Base-by-base conservation (phyloP, 2,888 invertebrate species). In the Quadroppia sp. region DNA sequence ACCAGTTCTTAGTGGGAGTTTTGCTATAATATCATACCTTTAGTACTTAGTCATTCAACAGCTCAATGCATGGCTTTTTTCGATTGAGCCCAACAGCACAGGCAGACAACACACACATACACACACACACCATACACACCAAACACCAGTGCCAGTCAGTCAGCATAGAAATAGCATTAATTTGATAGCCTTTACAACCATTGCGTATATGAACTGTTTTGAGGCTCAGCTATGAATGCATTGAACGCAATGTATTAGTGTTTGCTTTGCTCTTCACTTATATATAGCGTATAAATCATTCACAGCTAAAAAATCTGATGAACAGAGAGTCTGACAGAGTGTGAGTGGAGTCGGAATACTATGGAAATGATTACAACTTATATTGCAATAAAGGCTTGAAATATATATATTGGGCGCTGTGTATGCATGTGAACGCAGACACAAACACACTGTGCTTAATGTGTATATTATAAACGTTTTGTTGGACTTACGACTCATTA, bases 401-500 rank as follows among this genome's bases (percentile, higher is more conserved):
- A 53, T 53, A 23, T 15, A 11, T 36, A n/a, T n/a, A n/a, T n/a
- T n/a, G 6, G 36, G 36, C 36, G 36, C 36, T 36, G 6, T 36
- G 36, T 36, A 7, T 4, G 9, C 6, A 36, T 4, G 36, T 36
- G 4, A n/a, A n/a, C n/a, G n/a, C n/a, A n/a, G n/a, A n/a, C n/a
- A n/a, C n/a, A n/a, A n/a, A 9, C 9, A 36, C 9, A 45, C 6
- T 45, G 15, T 45, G 45, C 17, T 15, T 23, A 53, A 7, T 13
- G 23, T 15, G 20, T 3, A 23, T 25, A 53, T 15, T 53, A 53
- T 2, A 53, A 15, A 2, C 15, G 11, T 45, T 45, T 7, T 45
- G 23, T 53, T 53, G 53, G 53, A 53, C 53, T 53, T 53, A 53
- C 53, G 53, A 53, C 53, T 53, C 53, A 53, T 53, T 53, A 53